These are phyloP conservation scores for Podarcis muralis DNA, from an alignment of 2,113 vertebrate genomes.

Conservation along the genomic window DNA sequence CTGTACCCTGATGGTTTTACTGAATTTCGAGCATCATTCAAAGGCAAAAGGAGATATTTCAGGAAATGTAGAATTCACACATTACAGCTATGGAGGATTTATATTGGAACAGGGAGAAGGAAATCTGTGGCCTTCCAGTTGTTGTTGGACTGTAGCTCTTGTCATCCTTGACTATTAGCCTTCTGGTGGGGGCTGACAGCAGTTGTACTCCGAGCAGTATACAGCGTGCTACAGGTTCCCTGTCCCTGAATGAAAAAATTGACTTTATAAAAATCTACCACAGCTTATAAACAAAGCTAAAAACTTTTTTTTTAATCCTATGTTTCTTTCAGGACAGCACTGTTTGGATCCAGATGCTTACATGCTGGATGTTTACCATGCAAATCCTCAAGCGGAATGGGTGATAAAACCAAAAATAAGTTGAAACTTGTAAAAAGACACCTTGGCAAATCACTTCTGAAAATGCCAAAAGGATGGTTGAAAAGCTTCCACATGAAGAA, in stretches of 20 bases:
- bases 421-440: constrained; percentile 66
- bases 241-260: not conserved
- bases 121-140: not conserved
- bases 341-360: constrained; percentile 89
- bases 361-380: constrained; percentile 88
- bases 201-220: not conserved
- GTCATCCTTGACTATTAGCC: not conserved
- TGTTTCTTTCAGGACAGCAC: constrained; percentile 84
- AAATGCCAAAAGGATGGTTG: constrained; percentile 32
- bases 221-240: not conserved
- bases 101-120: not conserved
- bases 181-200: not conserved
- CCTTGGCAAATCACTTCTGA: not conserved
- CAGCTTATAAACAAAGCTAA: not conserved
- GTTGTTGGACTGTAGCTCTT: not conserved
- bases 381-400: constrained; percentile 94
- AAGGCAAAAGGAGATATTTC: not conserved
- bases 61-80: not conserved
- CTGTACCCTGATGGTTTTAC: not conserved
- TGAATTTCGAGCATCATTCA: no score
- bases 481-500: constrained; percentile 24
- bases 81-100: no score
- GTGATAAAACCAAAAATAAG: constrained; percentile 86
- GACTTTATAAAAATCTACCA: not conserved
- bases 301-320: not conserved